Base-by-base conservation (phyloP, 2,797 vertebrate genomes). In the Botia almorhae region DNA sequence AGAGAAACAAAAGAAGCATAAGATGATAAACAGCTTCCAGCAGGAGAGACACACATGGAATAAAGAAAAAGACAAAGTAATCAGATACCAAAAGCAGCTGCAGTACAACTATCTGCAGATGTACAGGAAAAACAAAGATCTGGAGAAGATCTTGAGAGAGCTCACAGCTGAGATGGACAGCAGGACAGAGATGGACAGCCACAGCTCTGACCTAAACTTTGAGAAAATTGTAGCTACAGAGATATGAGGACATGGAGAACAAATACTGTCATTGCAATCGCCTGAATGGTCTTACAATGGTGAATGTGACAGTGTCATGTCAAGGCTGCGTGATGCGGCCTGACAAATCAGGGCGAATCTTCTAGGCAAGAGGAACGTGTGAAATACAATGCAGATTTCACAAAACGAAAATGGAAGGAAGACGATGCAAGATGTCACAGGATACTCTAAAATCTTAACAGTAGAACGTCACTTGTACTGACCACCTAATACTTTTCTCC, bases 81-180 rank as follows among this genome's bases (percentile, higher is more conserved):
- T 99, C 83, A 95, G 95, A 51, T 99, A 99, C 89, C 98, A 99
- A 92, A 98, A 96, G 87, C 97, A 99, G 93, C 94, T 99, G 67
- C 98, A 99, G 92, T 93, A 96, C 90, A 98, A 95, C 91, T 99
- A 99, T 91, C 87, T 99, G 88, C 96, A 97, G 88, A 95, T 98
- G 95, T 95, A 96, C 93, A 96, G 94, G 88, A 96, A 96, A 87
- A 99, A 98, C 91, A 96, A 95, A 89, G 96, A 95, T 78, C 91
- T 99, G 87, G 96, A 99, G 92, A 95, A 95, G 85, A 95, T 95
- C 87, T 92, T 99, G 69, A 95, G 94, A 88, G 96, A 96, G 87
- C 88, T 97, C 60, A 95, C 94, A 0, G 88, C 91, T 0, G 96
- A 96, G 58, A 94, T 97, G 65, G 94, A 95, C 0, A 92, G 91